These are phyloP conservation scores for Lepus americanus DNA, from an alignment of 2,113 vertebrate species.

Conservation along the genomic window DNA sequence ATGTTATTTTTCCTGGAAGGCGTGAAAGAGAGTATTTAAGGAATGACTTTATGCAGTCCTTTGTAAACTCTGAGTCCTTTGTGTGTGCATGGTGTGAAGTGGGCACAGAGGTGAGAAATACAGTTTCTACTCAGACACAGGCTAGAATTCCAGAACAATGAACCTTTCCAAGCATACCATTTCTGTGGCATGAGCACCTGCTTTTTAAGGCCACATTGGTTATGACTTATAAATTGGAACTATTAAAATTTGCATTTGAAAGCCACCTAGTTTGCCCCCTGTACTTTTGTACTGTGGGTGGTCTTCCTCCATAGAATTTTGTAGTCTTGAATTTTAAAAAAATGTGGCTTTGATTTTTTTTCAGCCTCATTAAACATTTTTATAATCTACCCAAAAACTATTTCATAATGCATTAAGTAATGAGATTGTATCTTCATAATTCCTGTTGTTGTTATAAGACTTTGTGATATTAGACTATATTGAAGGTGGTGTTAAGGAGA, in stretches of 20 bases:
- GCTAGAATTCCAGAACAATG: slow-evolving; percentile 18
- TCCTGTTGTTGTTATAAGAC: slow-evolving; percentile 15
- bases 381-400: slow-evolving; percentile 48
- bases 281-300: slow-evolving; percentile 51
- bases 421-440: slow-evolving; percentile 44
- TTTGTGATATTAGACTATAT: slow-evolving; percentile 10
- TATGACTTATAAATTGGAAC: slow-evolving; percentile 10
- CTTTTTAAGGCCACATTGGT: neutral
- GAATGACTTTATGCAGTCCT: neutral
- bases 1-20: slow-evolving; percentile 27
- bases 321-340: slow-evolving; percentile 19
- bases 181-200: neutral
- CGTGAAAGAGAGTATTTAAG: neutral
- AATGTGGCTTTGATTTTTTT: slow-evolving; percentile 48
- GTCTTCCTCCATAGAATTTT: slow-evolving; percentile 35
- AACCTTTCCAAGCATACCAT: neutral
- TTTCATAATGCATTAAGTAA: neutral
- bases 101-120: neutral
- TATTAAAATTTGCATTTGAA: slow-evolving; percentile 60
- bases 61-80: neutral
- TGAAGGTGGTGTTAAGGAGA: slow-evolving; percentile 32
- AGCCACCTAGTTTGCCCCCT: neutral
- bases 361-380: slow-evolving; percentile 46
- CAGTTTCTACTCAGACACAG: neutral
- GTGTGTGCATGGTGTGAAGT: neutral